Base-by-base conservation (phyloP, 2,797 vertebrate species). In the Phoeniculus purpureus region DNA sequence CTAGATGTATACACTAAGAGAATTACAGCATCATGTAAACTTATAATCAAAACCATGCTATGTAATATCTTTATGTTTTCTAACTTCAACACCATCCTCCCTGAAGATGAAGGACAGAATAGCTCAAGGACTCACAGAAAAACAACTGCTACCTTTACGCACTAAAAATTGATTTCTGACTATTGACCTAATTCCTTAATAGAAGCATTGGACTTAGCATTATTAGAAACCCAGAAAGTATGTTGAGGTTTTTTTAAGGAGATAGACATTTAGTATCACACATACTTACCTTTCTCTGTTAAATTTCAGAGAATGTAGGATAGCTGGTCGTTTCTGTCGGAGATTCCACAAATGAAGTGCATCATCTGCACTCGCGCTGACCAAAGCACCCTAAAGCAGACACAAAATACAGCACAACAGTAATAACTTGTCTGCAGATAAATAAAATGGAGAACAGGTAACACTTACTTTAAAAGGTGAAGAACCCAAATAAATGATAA, bases 281-380 rank as follows among this genome's bases (percentile, higher is more conserved):
- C 4, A 54, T 52, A 76, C 98, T 98, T 97, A 99, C 99, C 99
- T 97, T 96, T 99, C 99, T 97, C 99, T 98, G 96, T 99, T 99
- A 97, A 99, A 99, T 97, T 99, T 99, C 90, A 99, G 98, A n/a
- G 99, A 99, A 97, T 99, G 99, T 73, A 99, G 98, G 95, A 99
- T 95, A 47, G 99, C 99, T 20, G 99, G 99, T 31, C 98, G 98
- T 89, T 99, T 99, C 97, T 99, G 99, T 82, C 99, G 98, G 72
- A 99, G 98, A 93, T 99, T 99, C 99, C 99, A 99, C 90, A 99
- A 97, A 97, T 99, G 99, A 93, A 99, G 98, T 1, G 98, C 99
- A 96, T 99, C 99, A 66, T 99, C 99, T 87, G 99, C 98, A 95
- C 98, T 98, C 7, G 99, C 99, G 93, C 99, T 99, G 94, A 99